Evolutionary conservation across 1,140 invertebrate genomes (phyloP).

Genomic region (Papilio polytes): DNA sequence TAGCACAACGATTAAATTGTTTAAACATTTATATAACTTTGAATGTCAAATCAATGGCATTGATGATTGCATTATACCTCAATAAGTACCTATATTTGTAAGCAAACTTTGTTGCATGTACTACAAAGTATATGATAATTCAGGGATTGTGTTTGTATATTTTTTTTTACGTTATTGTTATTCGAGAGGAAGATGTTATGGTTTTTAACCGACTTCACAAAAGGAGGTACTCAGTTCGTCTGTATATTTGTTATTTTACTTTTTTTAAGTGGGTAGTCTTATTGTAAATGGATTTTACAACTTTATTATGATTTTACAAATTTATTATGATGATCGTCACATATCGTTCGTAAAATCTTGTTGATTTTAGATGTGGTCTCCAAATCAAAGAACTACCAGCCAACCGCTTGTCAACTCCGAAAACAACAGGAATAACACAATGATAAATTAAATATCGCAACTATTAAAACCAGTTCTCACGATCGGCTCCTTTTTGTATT

Average conservation of each 20-base stretch:
- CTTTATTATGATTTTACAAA: too few species aligned
- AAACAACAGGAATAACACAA: not conserved
- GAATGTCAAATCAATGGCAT: conserved; percentile 28
- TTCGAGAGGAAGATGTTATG: not conserved
- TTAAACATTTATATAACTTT: conserved; percentile 16
- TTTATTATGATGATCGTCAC: too few species aligned
- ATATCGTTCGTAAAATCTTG: too few species aligned
- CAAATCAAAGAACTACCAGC: not conserved
- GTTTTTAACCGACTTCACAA: too few species aligned
- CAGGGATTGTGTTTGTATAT: not conserved
- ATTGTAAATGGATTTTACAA: too few species aligned
- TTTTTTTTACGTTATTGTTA: not conserved
- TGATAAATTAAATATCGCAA: not conserved
- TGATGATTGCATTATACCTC: not conserved
- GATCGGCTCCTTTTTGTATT: conserved; percentile 23
- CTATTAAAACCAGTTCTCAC: conserved; percentile 24
- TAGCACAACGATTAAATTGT: conserved; percentile 1
- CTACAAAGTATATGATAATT: not conserved
- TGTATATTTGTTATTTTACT: too few species aligned
- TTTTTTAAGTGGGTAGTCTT: too few species aligned
- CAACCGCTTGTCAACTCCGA: not conserved
- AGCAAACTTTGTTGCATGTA: not conserved
- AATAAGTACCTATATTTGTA: not conserved
- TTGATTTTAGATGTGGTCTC: not conserved
- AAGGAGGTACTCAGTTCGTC: too few species aligned